These are phyloP conservation scores for Penaeus chinensis DNA, from an alignment of 1,140 invertebrate species.

Conservation along the genomic window DNA sequence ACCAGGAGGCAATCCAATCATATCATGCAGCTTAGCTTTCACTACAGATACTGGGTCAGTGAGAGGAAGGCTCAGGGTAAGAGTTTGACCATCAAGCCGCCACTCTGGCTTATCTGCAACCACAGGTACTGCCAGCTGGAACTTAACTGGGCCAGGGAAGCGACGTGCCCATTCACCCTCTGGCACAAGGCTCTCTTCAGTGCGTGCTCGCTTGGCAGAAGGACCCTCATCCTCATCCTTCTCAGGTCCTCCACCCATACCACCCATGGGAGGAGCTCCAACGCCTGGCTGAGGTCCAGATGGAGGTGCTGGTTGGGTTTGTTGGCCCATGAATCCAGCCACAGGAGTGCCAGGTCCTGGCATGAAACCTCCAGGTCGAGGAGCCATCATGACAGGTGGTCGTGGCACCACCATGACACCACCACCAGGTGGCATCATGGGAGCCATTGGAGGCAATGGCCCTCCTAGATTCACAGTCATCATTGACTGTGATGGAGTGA, in stretches of 20 bases:
- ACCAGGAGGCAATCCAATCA: constrained; percentile 92
- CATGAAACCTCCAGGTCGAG: constrained; percentile 61
- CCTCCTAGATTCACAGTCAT: constrained; percentile 60
- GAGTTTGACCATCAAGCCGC: constrained; percentile 93
- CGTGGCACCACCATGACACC: constrained; percentile 64
- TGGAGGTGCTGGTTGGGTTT: constrained; percentile 61
- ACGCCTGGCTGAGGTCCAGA: constrained; percentile 27
- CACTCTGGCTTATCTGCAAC: constrained; percentile 93
- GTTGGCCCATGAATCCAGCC: constrained; percentile 55
- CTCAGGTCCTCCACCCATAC: constrained; percentile 34
- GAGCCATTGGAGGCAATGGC: constrained; percentile 63
- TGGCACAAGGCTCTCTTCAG: constrained; percentile 91
- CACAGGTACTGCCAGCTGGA: constrained; percentile 83
- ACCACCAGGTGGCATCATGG: constrained; percentile 57
- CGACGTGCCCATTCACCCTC: constrained; percentile 85
- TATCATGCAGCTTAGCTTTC: constrained; percentile 90
- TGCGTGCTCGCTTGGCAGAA: constrained; percentile 86
- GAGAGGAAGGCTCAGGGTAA: constrained; percentile 83
- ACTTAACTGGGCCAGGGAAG: constrained; percentile 76
- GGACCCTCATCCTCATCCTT: constrained; percentile 81
- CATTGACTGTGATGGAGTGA: constrained; percentile 62
- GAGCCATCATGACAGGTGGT: constrained; percentile 63
- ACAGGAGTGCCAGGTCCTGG: constrained; percentile 44
- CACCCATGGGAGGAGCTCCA: constrained; percentile 43
- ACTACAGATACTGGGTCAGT: constrained; percentile 85